Base-by-base conservation (phyloP, 1,140 invertebrate species). In the Caenorhabditis latens region DNA sequence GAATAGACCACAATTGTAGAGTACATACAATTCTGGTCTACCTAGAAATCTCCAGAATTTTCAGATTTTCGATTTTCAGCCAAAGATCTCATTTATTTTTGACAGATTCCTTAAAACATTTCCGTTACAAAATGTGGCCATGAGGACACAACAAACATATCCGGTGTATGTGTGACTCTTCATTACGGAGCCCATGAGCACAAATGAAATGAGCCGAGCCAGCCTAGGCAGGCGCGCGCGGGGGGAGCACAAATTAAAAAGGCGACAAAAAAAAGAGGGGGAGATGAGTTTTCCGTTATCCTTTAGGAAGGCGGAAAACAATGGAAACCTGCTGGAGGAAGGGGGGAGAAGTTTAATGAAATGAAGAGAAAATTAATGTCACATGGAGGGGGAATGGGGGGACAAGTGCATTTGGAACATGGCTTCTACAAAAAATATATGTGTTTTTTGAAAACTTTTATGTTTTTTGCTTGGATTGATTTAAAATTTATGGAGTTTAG, bases 161-260 rank as follows among this genome's bases (percentile, higher is more conserved):
- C 61, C 61, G 61, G 61, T 63, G 24, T 32, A 11, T 63, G 24
- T 11, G 21, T 32, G 61, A 40, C 61, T 40, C 24, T 63, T 63
- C 57, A 58, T 58, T 32, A 32, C 3, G 61, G n/a, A 24, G 57
- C 16, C 57, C 11, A 63, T 63, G 58, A 63, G 58, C 43, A 50
- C 65, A 71, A 71, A 71, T 71, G 65, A 71, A 71, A 71, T 71
- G 46, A 79, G 71, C 32, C 32, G n/a, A n/a, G 40, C 46, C 7
- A 53, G 46, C 21, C 46, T 14, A 79, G 46, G 14, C 40, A 16
- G 65, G 42, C 13, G 42, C 16, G 11, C 5, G n/a, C 16, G 42
- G 5, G 40, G 46, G 11, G 46, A 79, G 71, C 71, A 79, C 71
- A 79, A 79, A 79, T 79, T 79, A 79, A 79, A 79, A 48, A 32